Evolutionary conservation across 2,797 vertebrate species (phyloP), one percentile per base, ranked within the genome.

Genomic region (Gorsachius magnificus): DNA sequence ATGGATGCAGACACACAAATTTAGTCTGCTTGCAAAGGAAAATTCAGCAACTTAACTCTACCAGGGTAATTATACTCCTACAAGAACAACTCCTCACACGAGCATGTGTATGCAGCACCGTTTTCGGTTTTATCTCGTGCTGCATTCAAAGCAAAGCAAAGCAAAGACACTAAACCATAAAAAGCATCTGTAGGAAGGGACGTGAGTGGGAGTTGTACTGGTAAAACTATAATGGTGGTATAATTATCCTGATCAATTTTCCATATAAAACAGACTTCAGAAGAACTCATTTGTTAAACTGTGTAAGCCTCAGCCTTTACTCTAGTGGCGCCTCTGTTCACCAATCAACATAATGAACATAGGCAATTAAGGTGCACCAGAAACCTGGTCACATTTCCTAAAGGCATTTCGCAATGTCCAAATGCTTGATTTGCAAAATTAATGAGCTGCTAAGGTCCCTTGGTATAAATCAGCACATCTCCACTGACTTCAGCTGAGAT

Each of bases 361-460:
- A 56, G 71, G 93, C 95, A 97, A 96, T 96, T 96, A 96, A 97
- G 89, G 93, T 96, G 95, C 93, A 96, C 95, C 90, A 96, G 95
- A 92, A 97, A 96, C 90, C 90, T 96, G 92, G 95, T 93, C 96
- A 93, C 92, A 79, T 94, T 96, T 96, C 93, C 96, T 97, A 65
- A 83, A 96, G 94, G 94, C 95, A 96, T 96, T 96, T 96, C 83
- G 83, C 86, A 90, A 79, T 96, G 93, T 96, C 95, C 95, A 95
- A 95, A 90, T 45, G 90, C 95, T 96, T 92, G 88, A 94, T 97
- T 96, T 97, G 93, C 89, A 96, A 96, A 94, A 95, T 89, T 93
- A 97, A 97, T 94, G 95, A 96, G 95, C 93, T 94, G 70, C 81
- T 89, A 33, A 83, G 33, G 53, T 96, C 96, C 66, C 88, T 77